These are phyloP conservation scores for Heliconius nattereri DNA, from an alignment of 1,140 invertebrate species.

Conservation along the genomic window DNA sequence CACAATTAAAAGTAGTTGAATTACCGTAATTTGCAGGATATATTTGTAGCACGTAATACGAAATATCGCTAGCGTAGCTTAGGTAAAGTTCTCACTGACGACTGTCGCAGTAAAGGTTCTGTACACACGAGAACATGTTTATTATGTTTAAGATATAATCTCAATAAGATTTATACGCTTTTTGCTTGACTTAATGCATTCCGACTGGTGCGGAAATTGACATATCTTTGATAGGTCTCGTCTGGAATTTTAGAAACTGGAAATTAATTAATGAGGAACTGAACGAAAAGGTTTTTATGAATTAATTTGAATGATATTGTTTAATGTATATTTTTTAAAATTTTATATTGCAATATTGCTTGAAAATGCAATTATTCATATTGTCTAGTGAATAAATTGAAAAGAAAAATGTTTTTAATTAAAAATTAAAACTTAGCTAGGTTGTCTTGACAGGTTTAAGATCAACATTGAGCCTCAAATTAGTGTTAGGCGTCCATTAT, in stretches of 20 bases:
- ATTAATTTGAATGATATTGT: background rate
- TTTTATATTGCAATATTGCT: no score
- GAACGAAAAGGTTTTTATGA: background rate
- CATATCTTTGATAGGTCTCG: background rate
- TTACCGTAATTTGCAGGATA: slow-evolving; percentile 1
- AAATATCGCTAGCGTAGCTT: slow-evolving; percentile 32
- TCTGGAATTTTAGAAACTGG: background rate
- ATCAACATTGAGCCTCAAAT: slow-evolving; percentile 39
- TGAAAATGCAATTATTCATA: background rate
- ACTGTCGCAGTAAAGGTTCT: slow-evolving; percentile 17
- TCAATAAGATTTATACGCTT: slow-evolving; percentile 73
- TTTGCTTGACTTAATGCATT: slow-evolving; percentile 75
- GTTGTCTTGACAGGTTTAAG: slow-evolving; percentile 45
- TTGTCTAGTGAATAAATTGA: background rate
- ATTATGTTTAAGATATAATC: slow-evolving; percentile 70
- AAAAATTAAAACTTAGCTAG: slow-evolving; percentile 20
- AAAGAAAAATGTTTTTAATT: background rate
- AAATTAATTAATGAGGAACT: background rate
- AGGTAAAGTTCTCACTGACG: slow-evolving; percentile 15
- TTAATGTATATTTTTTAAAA: background rate
- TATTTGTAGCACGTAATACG: slow-evolving; percentile 21
- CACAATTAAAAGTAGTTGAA: background rate
- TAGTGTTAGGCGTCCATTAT: background rate
- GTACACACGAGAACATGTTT: slow-evolving; percentile 57
- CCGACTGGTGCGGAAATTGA: slow-evolving; percentile 69